A percentile compares a stretch with the other conserved stretches of the same genome.
Conservation (phyloP, 2,797 vertebrate genomes). For the Catharus ustulatus region DNA sequence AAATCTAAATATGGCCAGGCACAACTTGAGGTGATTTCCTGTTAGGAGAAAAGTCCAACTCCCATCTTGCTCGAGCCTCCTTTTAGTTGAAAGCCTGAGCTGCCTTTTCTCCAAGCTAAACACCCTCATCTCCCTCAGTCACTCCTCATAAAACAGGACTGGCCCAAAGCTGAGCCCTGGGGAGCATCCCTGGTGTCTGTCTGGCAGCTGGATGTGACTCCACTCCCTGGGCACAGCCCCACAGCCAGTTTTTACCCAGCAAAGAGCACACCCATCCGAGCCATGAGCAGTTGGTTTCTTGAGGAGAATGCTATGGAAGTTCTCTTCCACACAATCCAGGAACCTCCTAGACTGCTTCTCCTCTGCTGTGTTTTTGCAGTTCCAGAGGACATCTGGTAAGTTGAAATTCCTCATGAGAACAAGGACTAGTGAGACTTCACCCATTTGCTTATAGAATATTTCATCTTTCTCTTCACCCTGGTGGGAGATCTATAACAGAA, state of each 20-base stretch:
- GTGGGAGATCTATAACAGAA: not conserved
- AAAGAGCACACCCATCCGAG: not conserved
- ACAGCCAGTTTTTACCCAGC: not conserved
- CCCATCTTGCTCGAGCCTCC: rapidly evolving
- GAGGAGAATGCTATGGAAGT: not conserved
- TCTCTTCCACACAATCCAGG: not conserved
- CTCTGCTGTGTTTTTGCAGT: not conserved
- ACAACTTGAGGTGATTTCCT: not conserved
- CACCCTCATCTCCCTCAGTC: not conserved
- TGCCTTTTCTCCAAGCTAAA: not conserved
- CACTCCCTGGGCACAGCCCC: rapidly evolving
- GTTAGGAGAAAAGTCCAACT: not conserved
- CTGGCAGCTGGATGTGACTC: not conserved
- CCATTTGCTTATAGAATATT: not conserved
- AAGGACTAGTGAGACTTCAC: not conserved
- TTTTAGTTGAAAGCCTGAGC: not conserved
- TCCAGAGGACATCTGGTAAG: not conserved
- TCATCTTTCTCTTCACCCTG: not conserved
- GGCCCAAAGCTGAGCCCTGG: not conserved
- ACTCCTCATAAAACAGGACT: not conserved
- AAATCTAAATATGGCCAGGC: not conserved
- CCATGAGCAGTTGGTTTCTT: not conserved
- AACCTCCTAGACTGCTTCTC: not conserved
- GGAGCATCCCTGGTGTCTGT: rapidly evolving
- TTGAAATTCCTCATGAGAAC: not conserved